Conservation (phyloP, 2,888 invertebrate species). For the Ptycholaimellus sp. region DNA sequence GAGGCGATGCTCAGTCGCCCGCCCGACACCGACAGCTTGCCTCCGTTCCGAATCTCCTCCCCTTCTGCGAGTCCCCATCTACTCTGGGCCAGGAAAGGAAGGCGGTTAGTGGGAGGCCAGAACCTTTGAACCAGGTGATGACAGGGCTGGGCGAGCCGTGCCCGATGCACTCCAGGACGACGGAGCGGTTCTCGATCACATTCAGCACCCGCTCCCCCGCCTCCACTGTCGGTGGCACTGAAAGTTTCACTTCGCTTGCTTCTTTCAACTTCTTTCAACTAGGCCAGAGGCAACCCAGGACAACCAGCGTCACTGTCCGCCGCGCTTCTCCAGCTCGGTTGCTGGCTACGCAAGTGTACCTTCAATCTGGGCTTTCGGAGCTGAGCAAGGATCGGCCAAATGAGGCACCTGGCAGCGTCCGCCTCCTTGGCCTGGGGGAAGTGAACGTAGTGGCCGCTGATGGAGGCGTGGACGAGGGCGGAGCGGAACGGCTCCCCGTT, state of each 20-base stretch:
- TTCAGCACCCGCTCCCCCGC: constrained; percentile 20
- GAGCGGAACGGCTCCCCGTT: constrained; percentile 35
- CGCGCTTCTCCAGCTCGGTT: constrained; percentile 35
- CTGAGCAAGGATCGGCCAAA: background rate
- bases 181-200: constrained; percentile 33
- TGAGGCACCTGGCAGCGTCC: constrained; percentile 11
- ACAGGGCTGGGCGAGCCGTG: constrained; percentile 33
- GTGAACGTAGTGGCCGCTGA: constrained; percentile 13
- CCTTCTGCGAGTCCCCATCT: no score
- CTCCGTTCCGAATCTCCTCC: background rate
- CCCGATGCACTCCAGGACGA: constrained; percentile 34
- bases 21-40: no score
- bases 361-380: constrained; percentile 7
- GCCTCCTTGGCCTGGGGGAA: constrained; percentile 12
- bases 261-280: background rate
- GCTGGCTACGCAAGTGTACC: constrained; percentile 36
- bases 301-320: constrained; percentile 34
- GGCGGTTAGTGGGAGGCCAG: no score
- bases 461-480: constrained; percentile 10
- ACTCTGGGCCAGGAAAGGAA: no score
- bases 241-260: constrained; percentile 7
- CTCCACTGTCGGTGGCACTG: constrained; percentile 28
- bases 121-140: constrained; percentile 37
- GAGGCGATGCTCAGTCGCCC: background rate
- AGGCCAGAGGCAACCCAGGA: constrained; percentile 33